These are phyloP conservation scores for Gonioctena quinquepunctata DNA, from an alignment of 1,140 invertebrate genomes.

Conservation along the genomic window DNA sequence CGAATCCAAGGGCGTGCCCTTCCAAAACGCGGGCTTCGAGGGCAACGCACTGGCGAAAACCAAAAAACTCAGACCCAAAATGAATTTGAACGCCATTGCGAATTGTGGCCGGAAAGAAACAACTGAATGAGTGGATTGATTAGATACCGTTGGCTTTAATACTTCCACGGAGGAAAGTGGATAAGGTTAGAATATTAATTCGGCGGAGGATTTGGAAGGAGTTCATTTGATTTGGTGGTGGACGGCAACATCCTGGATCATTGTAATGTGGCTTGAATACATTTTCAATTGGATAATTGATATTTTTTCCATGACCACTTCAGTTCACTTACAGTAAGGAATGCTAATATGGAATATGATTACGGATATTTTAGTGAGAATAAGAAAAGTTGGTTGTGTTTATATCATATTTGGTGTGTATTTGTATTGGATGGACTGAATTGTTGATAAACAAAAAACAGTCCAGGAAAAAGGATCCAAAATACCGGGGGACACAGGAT, in stretches of 20 bases:
- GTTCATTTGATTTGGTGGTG: neutral
- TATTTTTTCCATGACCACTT: neutral
- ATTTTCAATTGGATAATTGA: neutral
- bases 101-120: neutral
- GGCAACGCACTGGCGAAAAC: conserved; percentile 17
- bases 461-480: too few species aligned
- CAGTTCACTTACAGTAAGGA: neutral
- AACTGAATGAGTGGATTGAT: conserved; percentile 11
- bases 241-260: neutral
- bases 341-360: too few species aligned
- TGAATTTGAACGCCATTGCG: conserved; percentile 10
- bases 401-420: too few species aligned
- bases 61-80: neutral
- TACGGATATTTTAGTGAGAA: too few species aligned
- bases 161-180: conserved; percentile 13
- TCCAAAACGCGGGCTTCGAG: conserved; percentile 67
- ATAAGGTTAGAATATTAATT: conserved; percentile 6
- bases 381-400: too few species aligned
- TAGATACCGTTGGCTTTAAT: conserved; percentile 9
- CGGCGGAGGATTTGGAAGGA: neutral
- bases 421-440: too few species aligned
- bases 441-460: too few species aligned
- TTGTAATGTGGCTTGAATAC: too few species aligned
- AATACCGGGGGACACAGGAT: too few species aligned
- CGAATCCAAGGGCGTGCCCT: conserved; percentile 68